phyloP scores from a whole-genome alignment of 2,888 invertebrate species.

The Andrena trimmerana region DNA sequence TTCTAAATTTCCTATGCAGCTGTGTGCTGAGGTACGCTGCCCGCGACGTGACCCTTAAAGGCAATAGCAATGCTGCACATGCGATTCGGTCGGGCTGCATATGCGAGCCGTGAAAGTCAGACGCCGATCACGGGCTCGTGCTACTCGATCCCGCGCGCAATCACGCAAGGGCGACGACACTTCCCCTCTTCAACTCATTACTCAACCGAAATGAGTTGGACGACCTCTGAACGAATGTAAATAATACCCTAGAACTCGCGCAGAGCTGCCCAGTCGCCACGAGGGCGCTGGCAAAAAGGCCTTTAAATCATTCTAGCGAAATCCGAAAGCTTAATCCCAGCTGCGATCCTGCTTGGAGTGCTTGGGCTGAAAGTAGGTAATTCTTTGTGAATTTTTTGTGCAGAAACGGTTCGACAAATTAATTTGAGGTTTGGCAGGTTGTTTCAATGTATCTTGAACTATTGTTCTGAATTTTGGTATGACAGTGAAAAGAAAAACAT shows the following conservation, averaged over 20 bases:
- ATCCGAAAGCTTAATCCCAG: no score
- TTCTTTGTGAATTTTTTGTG: no score
- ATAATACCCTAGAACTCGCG: conserved; percentile 31
- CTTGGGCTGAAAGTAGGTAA: no score
- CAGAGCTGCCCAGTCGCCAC: not conserved
- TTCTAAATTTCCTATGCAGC: not conserved
- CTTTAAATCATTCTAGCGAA: no score
- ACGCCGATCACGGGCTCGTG: conserved; percentile 36
- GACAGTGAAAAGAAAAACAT: no score
- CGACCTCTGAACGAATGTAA: conserved; percentile 48
- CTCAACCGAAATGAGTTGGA: conserved; percentile 56
- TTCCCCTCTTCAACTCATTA: conserved; percentile 51
- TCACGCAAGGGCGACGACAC: conserved; percentile 59
- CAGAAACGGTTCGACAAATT: no score
- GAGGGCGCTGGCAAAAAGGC: no score
- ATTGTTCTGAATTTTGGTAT: no score
- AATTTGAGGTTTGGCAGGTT: no score
- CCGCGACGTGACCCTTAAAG: not conserved
- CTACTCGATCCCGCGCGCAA: conserved; percentile 40
- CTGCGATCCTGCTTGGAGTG: no score
- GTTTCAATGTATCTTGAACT: no score
- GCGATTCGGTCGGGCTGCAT: conserved; percentile 12
- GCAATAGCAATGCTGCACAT: not conserved
- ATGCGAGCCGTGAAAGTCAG: conserved; percentile 31
- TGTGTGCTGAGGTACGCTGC: not conserved